Base-by-base conservation (phyloP, 2,797 vertebrate genomes). In the Rhinella marina region DNA sequence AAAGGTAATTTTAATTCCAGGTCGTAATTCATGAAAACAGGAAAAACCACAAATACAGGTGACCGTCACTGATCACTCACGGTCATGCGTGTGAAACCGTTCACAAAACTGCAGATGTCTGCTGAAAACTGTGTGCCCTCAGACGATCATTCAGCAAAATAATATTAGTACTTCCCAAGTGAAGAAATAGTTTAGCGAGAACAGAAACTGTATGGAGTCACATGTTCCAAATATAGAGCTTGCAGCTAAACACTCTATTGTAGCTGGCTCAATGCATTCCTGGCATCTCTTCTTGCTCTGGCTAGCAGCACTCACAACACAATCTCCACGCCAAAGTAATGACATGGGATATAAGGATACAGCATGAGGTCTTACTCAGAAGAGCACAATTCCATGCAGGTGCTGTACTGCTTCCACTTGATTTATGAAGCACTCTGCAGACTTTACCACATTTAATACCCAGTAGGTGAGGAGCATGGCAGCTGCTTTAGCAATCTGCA, bases 201-300 rank as follows among this genome's bases (percentile, higher is more conserved):
- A 70, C 72, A 76, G 70, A 82, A 87, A 62, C 41, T 68, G 79
- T 75, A 76, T 83, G 27, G 50, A 82, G 50, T 77, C 84, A 82
- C 27, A 82, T 70, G 72, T 70, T 89, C 79, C 79, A 90, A 89
- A 92, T 90, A 50, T 87, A 73, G n/a, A 90, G 68, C 81, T 72
- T 88, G 84, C 83, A 91, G 90, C 91, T 91, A 93, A 93, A 90
- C 82, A 90, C 83, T 66, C 84, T 25, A 87, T 90, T 92, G 86
- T 90, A 64, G 78, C 90, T 57, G 91, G 92, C 91, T 93, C 89
- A 92, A 91, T 88, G 89, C 90, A 88, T 92, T 92, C 88, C 90
- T 93, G 92, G 92, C 92, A 86, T 90, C 27, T 68, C 87, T 90
- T 80, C 72, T 62, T 82, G 73, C 32, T 90, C 87, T 90, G 90